Conservation (phyloP, 1,140 invertebrate species). For the Pentalonia nigronervosa region DNA sequence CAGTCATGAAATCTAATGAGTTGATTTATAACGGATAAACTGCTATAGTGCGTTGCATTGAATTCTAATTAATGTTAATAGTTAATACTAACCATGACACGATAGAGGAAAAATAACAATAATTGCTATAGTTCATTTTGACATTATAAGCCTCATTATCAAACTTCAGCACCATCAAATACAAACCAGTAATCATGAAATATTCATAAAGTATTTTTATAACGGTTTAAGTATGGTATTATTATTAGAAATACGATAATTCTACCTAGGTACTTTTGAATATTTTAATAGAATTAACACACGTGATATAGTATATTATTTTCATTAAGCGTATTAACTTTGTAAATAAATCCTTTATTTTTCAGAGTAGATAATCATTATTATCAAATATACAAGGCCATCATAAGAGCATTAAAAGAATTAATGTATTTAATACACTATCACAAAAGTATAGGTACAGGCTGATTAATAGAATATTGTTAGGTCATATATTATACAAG, state of each 20-base stretch:
- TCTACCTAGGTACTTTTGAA: not conserved
- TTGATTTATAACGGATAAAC: constrained; percentile 35
- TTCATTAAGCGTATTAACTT: not conserved
- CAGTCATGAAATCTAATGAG: constrained; percentile 54
- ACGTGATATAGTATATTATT: not conserved
- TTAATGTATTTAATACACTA: not conserved
- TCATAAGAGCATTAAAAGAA: not conserved
- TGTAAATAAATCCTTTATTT: not conserved
- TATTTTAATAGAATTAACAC: not conserved
- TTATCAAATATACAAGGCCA: not conserved
- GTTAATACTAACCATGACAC: not conserved
- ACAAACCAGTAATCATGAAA: not conserved
- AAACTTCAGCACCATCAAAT: not conserved
- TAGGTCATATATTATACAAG: not conserved
- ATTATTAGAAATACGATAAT: not conserved
- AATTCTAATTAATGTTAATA: constrained; percentile 37
- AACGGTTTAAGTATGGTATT: not conserved
- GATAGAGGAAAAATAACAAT: constrained; percentile 1
- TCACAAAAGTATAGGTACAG: not conserved
- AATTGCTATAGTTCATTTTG: not conserved
- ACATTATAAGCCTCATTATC: not conserved
- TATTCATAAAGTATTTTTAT: not conserved
- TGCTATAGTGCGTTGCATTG: constrained; percentile 3
- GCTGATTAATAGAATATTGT: not conserved
- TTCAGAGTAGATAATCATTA: not conserved